Percentiles rank a stretch among this genome's conserved stretches.
These are phyloP conservation scores for Terebella lapidaria DNA, from an alignment of 2,888 invertebrate genomes.

Conservation along the genomic window DNA sequence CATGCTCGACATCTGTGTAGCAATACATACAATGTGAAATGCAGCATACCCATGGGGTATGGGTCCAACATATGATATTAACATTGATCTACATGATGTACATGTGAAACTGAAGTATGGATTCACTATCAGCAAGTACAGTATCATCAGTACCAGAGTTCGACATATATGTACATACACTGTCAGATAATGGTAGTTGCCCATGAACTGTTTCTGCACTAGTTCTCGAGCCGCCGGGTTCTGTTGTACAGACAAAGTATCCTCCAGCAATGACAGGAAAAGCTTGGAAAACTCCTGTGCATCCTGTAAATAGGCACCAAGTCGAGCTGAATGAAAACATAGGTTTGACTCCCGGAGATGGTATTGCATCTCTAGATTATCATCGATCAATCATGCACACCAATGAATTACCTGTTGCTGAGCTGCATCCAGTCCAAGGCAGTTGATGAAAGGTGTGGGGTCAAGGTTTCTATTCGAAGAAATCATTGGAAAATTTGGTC, in stretches of 20 bases:
- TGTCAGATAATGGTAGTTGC: conserved; percentile 57
- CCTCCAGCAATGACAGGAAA: conserved; percentile 60
- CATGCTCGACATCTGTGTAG: conserved; percentile 57
- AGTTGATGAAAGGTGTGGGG: conserved; percentile 60
- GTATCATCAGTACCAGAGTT: too few relatives aligned
- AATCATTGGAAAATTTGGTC: too few relatives aligned
- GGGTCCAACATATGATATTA: too few relatives aligned
- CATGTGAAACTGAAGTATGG: background rate
- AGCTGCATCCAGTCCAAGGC: conserved; percentile 59
- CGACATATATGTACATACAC: too few relatives aligned
- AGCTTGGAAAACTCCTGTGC: conserved; percentile 66
- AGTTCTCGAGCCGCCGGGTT: conserved; percentile 40
- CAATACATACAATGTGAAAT: too few relatives aligned
- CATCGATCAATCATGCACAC: background rate
- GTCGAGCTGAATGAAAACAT: background rate
- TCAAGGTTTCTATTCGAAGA: conserved; percentile 58
- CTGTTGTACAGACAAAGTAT: conserved; percentile 53
- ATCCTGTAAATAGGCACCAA: conserved; percentile 55
- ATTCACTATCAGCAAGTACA: too few relatives aligned
- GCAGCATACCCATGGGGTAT: too few relatives aligned
- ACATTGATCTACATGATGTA: too few relatives aligned
- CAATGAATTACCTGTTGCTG: conserved; percentile 56
- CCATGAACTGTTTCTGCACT: conserved; percentile 50
- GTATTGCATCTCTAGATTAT: background rate
- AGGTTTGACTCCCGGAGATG: background rate